Base-by-base conservation (phyloP, 2,113 vertebrate genomes). In the Todiramphus chloris region DNA sequence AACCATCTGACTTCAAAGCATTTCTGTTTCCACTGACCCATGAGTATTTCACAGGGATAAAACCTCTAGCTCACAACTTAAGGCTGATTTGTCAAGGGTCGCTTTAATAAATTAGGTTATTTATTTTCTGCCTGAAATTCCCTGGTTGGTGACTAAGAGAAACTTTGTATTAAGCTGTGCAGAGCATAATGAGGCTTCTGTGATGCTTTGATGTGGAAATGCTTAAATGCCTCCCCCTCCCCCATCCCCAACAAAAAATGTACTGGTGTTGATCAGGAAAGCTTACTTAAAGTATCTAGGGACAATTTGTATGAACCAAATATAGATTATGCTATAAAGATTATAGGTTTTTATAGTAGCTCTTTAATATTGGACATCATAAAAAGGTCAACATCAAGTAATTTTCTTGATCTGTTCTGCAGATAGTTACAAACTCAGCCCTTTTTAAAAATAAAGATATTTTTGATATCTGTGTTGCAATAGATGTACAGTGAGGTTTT, bases 191-290 rank as follows among this genome's bases (percentile, higher is more conserved):
- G 92, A 97, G 70, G 85, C 50, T 96, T 35, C 66, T 91, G 63
- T 79, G 93, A 66, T 80, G 63, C 90, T 96, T 93, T 96, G 93
- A 97, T 96, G 87, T 96, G 87, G 79, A 92, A 96, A 95, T 94
- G 39, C 84, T 76, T 94, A 83, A 81, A 87, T 70, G 53, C 27
- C 31, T n/a, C 43, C 66, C 27, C 62, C 16, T 27, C 48, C 18
- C 12, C 15, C 43, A 50, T 50, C 48, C 21, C 16, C 18, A 56
- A 74, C 51, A 53, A 66, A 70, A 58, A 59, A 41, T 62, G 19
- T 58, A 5, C n/a, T 76, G 3, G 72, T 92, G 67, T 46, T 88
- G 86, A 68, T 68, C 21, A 53, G 87, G 53, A 63, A 86, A 68
- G 25, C 67, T 94, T 86, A 43, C 37, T 70, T 55, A 39, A 83